phyloP scores from a whole-genome alignment of 1,140 invertebrate genomes.

The Ceratosolen fusciceps region DNA sequence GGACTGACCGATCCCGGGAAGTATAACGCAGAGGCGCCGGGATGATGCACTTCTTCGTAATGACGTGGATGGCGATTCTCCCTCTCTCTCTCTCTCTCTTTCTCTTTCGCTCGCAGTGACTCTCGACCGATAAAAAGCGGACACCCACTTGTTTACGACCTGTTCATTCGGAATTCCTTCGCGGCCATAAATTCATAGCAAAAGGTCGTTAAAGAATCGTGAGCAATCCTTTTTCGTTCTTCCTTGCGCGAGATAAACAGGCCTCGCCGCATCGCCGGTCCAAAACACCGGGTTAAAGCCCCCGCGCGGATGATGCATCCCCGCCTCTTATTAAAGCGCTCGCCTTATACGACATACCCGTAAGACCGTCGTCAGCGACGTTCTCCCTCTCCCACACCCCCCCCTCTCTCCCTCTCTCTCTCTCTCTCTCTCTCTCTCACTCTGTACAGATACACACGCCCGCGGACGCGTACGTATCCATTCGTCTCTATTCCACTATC shows the following conservation, averaged over 20 bases:
- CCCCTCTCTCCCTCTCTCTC: too few relatives aligned
- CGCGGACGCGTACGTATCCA: too few relatives aligned
- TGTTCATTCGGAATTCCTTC: conserved; percentile 36
- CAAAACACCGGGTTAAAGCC: conserved; percentile 13
- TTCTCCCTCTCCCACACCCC: too few relatives aligned
- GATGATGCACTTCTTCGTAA: background rate
- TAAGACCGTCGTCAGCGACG: too few relatives aligned
- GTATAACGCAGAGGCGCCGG: too few relatives aligned
- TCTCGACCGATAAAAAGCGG: background rate
- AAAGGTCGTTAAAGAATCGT: conserved; percentile 33
- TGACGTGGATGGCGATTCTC: background rate
- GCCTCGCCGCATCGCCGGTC: background rate
- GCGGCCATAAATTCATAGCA: conserved; percentile 28
- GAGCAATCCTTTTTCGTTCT: conserved; percentile 11
- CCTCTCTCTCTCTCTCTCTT: too few relatives aligned
- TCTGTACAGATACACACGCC: too few relatives aligned
- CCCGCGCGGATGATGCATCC: conserved; percentile 12
- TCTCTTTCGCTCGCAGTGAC: background rate
- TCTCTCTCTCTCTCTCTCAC: too few relatives aligned
- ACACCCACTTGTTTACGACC: conserved; percentile 29
- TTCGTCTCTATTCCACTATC: conserved; percentile 27
- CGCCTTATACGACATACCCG: background rate
- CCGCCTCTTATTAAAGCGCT: background rate
- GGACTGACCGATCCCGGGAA: background rate
- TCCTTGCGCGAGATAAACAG: background rate